Base-by-base conservation (phyloP, 2,113 vertebrate genomes). In the Verasper variegatus region DNA sequence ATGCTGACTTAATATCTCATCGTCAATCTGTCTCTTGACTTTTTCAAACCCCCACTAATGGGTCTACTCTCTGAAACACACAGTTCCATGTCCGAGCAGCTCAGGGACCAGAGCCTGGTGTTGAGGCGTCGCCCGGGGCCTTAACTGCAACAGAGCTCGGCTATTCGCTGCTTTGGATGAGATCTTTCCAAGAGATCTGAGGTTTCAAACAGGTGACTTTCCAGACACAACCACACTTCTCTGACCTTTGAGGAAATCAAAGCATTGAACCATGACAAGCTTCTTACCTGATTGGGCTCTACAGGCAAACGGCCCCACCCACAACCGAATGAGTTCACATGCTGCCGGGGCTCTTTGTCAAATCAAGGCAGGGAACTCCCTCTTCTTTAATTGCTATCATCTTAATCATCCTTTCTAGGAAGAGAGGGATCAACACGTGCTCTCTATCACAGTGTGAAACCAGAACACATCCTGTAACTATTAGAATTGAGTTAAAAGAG, bases 161-260 rank as follows among this genome's bases (percentile, higher is more conserved):
- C 42, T 8, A 83, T 81, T 85, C 60, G 47, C 45, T 65, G n/a
- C 20, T 57, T 56, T 21, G 13, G 31, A 75, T 20, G 10, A 70
- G 74, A 76, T 77, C 54, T 69, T 77, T 73, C 68, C 26, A 5
- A 24, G 4, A 65, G 71, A 82, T 82, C 12, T 51, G 18, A 75
- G 13, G n/a, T 17, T 73, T 65, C 0, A 2, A 55, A 67, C 26
- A 21, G 15, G n/a, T 60, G 31, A 45, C 20, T 8, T 26, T 23
- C 18, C 24, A 56, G 40, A 31, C 31, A 31, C 31, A 31, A 6
- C 9, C 49, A 37, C 0, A 11, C 40, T 62, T 54, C 59, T 42
- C 47, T 55, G 35, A 72, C 10, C 55, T 54, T 63, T 62, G 35
- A 55, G 15, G 63, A 37, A 52, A 70, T 69, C 31, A 4, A 42